These are phyloP conservation scores for Brachionus manjavacas DNA, from an alignment of 1,140 invertebrate genomes.

Conservation along the genomic window DNA sequence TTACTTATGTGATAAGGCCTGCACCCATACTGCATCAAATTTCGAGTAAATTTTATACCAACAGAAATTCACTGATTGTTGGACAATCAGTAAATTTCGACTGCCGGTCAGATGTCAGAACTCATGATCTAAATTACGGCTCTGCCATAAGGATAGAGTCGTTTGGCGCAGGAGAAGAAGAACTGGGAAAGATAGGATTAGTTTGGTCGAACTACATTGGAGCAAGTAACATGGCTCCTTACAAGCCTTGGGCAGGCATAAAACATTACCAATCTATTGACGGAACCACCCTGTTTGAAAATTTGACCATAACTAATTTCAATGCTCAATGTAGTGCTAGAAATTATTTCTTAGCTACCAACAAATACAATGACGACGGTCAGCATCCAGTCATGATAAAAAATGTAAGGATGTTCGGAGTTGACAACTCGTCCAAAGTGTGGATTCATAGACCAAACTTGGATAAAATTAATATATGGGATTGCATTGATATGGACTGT, in stretches of 20 bases:
- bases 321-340: neutral
- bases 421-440: slow-evolving; percentile 18
- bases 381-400: slow-evolving; percentile 16
- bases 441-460: slow-evolving; percentile 30
- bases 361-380: slow-evolving; percentile 29
- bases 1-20: neutral
- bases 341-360: neutral
- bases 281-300: neutral
- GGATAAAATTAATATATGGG: neutral
- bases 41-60: neutral
- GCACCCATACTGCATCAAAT: neutral
- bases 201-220: slow-evolving; percentile 45
- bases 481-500: slow-evolving; percentile 53
- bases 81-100: slow-evolving; percentile 5
- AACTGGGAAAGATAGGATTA: slow-evolving; percentile 44
- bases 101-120: neutral
- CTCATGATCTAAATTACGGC: neutral
- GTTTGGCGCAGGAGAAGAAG: neutral
- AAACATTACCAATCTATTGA: slow-evolving; percentile 12
- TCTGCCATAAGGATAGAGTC: neutral
- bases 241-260: slow-evolving; percentile 45
- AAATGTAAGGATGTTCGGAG: neutral
- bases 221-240: slow-evolving; percentile 47
- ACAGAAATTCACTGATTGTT: neutral
- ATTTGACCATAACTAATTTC: slow-evolving; percentile 24